Evolutionary conservation across 1,140 invertebrate species (phyloP).

Genomic region (Cotesia chilonis): DNA sequence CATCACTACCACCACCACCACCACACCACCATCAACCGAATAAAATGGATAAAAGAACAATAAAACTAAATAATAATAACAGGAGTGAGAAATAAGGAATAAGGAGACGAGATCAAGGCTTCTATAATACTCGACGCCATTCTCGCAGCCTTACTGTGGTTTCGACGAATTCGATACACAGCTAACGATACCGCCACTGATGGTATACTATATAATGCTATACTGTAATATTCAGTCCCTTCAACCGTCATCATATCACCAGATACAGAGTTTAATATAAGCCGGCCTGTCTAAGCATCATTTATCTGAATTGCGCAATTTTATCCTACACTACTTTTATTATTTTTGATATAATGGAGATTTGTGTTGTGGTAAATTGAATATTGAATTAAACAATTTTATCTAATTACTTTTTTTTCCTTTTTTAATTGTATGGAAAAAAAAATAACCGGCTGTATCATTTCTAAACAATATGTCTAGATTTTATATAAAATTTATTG

Average conservation of each 20-base stretch:
- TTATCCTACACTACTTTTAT: background rate
- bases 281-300: conserved; percentile 19
- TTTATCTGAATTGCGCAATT: conserved; percentile 28
- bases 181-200: conserved; percentile 13
- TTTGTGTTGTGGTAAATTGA: background rate
- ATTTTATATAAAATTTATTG: no score
- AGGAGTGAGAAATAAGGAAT: conserved; percentile 2
- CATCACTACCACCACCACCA: no score
- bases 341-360: conserved; percentile 6
- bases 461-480: no score
- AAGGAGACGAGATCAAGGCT: conserved; percentile 25
- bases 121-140: background rate
- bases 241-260: conserved; percentile 5
- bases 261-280: background rate
- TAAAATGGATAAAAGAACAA: conserved; percentile 9
- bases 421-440: no score
- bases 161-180: conserved; percentile 29
- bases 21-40: background rate
- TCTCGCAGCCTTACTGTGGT: conserved; percentile 24
- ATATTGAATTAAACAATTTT: no score
- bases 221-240: background rate
- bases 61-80: background rate
- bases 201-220: background rate
- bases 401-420: no score
- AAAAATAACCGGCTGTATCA: no score